Base-by-base conservation (phyloP, 2,113 vertebrate genomes). In the Apeltes quadracus region DNA sequence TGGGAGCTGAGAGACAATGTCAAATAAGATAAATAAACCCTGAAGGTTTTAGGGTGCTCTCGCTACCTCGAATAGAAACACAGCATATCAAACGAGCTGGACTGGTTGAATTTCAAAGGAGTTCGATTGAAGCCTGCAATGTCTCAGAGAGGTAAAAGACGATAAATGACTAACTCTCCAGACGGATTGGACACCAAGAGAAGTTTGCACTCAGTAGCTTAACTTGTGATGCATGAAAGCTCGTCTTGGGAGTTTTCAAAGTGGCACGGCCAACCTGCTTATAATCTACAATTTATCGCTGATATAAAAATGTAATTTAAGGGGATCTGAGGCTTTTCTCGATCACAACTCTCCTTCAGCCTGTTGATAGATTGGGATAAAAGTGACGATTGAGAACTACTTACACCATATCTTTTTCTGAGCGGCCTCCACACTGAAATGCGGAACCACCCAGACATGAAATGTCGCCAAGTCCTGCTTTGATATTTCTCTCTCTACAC, bases 401-500 rank as follows among this genome's bases (percentile, higher is more conserved):
- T 86, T 73, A 80, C 62, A 23, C 68, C 68, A 61, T 85, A 85
- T 86, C 86, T 85, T 63, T 76, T 41, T 34, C 61, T 23, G 18
- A 76, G 71, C 61, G 63, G 71, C 71, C 43, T 61, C 51, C 77
- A 41, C 61, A 69, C 62, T 75, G 61, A 83, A 66, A 84, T 57
- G 66, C 14, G 22, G 73, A 89, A 84, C 82, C 88, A 82, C 72
- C 81, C 84, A 90, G 65, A 91, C 88, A 89, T 90, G 82, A 85
- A 89, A 93, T 79, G 80, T 88, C 85, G 86, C 86, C 79, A 91
- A 86, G 71, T 83, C 58, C 81, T 84, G 29, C 91, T 87, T 64
- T 73, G 58, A 87, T 76, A 85, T 81, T 87, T 81, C 59, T 69
- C 79, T 66, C 82, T 84, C 72, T 82, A 78, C 83, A 86, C 67